These are phyloP conservation scores for human (Homo sapiens) DNA, from an alignment of 2,113 vertebrate species.

Conservation along the genomic window DNA sequence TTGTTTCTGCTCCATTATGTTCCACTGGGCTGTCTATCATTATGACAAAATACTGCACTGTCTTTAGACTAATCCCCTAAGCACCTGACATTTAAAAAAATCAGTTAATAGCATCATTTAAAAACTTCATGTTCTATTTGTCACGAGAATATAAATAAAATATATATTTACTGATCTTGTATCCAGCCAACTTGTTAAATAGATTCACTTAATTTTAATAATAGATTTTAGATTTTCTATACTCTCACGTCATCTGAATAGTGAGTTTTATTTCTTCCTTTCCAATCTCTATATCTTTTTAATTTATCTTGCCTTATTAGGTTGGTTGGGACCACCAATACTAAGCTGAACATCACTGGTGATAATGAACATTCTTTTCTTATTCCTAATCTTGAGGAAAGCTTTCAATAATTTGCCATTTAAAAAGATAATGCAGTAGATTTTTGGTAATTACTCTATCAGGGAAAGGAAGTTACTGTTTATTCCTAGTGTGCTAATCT, in stretches of 20 bases:
- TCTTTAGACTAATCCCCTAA: background rate
- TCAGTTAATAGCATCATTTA: background rate
- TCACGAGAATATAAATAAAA: background rate
- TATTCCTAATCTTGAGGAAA: background rate
- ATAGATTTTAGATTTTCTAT: background rate
- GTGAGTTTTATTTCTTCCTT: background rate
- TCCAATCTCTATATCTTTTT: background rate
- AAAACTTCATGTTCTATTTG: background rate
- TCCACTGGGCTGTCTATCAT: background rate
- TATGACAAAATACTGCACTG: background rate
- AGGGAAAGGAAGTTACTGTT: background rate
- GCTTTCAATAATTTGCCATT: background rate
- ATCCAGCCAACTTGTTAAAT: background rate
- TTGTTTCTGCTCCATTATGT: background rate
- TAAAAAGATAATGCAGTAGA: background rate
- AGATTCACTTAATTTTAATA: background rate
- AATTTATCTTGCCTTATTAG: background rate
- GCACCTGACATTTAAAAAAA: background rate
- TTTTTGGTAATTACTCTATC: background rate
- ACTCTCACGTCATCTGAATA: background rate
- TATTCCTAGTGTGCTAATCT: background rate
- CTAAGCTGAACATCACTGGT: background rate
- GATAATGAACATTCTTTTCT: background rate
- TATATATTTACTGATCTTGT: background rate
- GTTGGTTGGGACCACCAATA: background rate